A percentile compares a stretch with the other conserved stretches of the same genome.
These are phyloP conservation scores for Aphaenogaster ashmeadi DNA, from an alignment of 1,140 invertebrate species.

Conservation along the genomic window DNA sequence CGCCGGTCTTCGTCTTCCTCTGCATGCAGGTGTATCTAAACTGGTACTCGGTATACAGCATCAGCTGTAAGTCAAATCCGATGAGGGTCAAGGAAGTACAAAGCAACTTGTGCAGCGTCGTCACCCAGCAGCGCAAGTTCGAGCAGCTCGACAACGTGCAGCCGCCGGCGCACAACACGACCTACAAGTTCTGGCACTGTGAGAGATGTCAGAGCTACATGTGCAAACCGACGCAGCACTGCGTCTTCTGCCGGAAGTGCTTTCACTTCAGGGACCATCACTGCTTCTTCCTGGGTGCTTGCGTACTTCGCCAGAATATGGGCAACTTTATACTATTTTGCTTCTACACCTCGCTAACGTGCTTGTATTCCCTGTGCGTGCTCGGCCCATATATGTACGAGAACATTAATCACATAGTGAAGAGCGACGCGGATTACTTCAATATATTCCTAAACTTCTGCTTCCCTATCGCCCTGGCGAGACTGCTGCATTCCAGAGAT, in stretches of 20 bases:
- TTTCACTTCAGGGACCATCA: conserved; percentile 81
- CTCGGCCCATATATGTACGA: conserved; percentile 78
- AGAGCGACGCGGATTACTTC: conserved; percentile 64
- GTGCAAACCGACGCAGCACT: conserved; percentile 77
- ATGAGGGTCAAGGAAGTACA: conserved; percentile 63
- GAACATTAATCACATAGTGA: conserved; percentile 72
- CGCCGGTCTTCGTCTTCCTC: conserved; percentile 77
- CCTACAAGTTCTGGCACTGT: conserved; percentile 80
- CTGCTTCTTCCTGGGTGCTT: conserved; percentile 80
- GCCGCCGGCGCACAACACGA: not conserved
- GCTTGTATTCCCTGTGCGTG: conserved; percentile 75
- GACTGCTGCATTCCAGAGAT: conserved; percentile 70
- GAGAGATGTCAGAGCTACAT: conserved; percentile 77
- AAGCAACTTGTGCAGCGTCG: conserved; percentile 37
- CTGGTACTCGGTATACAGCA: conserved; percentile 79
- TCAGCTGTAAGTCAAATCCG: conserved; percentile 73
- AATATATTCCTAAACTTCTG: conserved; percentile 79
- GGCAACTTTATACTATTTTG: conserved; percentile 81
- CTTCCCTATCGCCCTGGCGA: conserved; percentile 78
- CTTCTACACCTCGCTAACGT: conserved; percentile 78
- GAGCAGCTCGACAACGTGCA: not conserved
- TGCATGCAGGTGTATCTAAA: conserved; percentile 80
- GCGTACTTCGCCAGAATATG: conserved; percentile 79
- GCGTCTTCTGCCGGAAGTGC: conserved; percentile 77
- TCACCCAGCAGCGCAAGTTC: not conserved